phyloP scores from a whole-genome alignment of 2,113 vertebrate genomes.

The Oryzias woworae region DNA sequence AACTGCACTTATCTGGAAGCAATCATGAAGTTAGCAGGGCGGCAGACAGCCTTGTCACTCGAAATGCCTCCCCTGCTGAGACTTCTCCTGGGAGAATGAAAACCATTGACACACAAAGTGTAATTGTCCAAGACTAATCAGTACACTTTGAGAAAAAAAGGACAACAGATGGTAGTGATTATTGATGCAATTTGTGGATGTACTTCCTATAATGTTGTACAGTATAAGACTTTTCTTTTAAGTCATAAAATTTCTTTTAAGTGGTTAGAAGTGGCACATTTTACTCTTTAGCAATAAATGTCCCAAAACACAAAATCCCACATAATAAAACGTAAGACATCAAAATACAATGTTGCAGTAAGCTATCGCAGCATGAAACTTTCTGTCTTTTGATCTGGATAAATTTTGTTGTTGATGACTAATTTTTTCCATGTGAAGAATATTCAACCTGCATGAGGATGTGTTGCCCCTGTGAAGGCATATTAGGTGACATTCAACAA shows the following conservation, averaged over 20 bases:
- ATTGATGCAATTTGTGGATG: neutral
- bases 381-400: neutral
- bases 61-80: conserved; percentile 53
- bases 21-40: conserved; percentile 70
- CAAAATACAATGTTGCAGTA: neutral
- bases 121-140: conserved; percentile 20
- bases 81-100: conserved; percentile 31
- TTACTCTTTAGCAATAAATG: no score
- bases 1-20: conserved; percentile 74
- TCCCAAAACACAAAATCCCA: no score
- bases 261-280: no score
- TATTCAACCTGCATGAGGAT: conserved; percentile 14
- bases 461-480: conserved; percentile 51
- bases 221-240: no score
- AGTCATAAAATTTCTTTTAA: no score
- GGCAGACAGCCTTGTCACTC: conserved; percentile 68
- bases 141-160: conserved; percentile 1
- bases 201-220: neutral
- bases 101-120: conserved; percentile 34
- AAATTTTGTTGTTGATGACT: neutral
- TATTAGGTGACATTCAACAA: conserved; percentile 68
- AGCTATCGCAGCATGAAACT: neutral
- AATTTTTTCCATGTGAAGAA: neutral
- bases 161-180: neutral
- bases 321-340: no score